Evolutionary conservation across 1,140 invertebrate genomes (phyloP), one percentile per base, ranked within the genome.

Genomic region (Zaprionus inermis): DNA sequence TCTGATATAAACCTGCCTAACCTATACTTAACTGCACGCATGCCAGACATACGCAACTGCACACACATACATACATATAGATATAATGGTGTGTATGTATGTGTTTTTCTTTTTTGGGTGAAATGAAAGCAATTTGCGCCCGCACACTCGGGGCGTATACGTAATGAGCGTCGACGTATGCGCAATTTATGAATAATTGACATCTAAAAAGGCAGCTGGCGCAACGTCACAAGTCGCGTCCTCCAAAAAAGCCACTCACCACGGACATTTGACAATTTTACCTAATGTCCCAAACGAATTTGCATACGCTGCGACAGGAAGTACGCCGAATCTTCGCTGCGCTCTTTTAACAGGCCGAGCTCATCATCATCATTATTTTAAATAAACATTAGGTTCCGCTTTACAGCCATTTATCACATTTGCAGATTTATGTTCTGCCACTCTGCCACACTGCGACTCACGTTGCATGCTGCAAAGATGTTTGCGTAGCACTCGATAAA

Each of bases 311-410:
- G 49, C 57, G 46, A 28, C 28, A 36, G 30, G 16, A n/a, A n/a
- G 10, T 18, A 14, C 22, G 24, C 44, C 51, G 52, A 10, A 14
- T 28, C 24, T 41, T 18, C 18, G 1, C 10, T 49, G 30, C 28
- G 72, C 56, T 72, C 5, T 22, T 59, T 34, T 34, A 34, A 55
- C 11, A 22, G 36, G 69, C 76, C 72, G 63, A 75, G 83, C 83
- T 89, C 83, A 88, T 89, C 83, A 88, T 88, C 84, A 88, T 88
- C 84, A 88, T 88, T 83, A 89, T 89, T 89, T 89, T 83, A 83
- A 80, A 88, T 88, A 89, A 89, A 75, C 83, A 83, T 86, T 86
- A 72, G 63, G 79, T 84, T 60, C 79, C 79, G 83, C 83, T 80
- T 89, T 83, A 77, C 78, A 80, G 81, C 79, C 83, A 86, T 86